Conservation (phyloP, 1,140 invertebrate genomes). For the Oryctes rhinoceros region DNA sequence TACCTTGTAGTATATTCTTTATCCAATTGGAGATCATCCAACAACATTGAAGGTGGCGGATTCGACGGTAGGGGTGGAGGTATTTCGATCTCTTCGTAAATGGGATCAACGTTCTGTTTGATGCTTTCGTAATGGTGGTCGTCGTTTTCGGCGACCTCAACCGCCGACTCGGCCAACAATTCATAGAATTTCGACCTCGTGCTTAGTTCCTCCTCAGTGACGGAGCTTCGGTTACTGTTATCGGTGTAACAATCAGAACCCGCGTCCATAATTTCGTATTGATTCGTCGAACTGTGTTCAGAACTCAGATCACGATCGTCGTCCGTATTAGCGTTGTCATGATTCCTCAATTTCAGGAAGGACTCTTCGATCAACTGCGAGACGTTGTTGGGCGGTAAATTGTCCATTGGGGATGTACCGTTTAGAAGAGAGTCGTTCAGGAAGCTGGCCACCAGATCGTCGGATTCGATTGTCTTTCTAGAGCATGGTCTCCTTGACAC, state of each 20-base stretch:
- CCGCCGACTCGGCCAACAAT: constrained; percentile 70
- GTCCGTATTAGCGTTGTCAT: constrained; percentile 55
- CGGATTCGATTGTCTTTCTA: constrained; percentile 24
- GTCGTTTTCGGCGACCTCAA: constrained; percentile 68
- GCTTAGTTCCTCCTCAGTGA: constrained; percentile 66
- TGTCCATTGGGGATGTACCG: constrained; percentile 53
- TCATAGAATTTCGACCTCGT: constrained; percentile 74
- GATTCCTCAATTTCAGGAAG: constrained; percentile 64
- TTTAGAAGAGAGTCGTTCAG: constrained; percentile 47
- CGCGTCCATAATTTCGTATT: constrained; percentile 64
- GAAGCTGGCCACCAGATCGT: constrained; percentile 48
- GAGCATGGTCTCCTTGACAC: constrained; percentile 55
- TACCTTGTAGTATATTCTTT: constrained; percentile 66
- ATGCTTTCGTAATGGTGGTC: constrained; percentile 83
- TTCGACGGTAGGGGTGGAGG: constrained; percentile 79
- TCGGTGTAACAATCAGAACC: constrained; percentile 73
- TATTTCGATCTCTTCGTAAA: constrained; percentile 88
- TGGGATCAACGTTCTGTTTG: constrained; percentile 76
- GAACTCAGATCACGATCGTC: constrained; percentile 66
- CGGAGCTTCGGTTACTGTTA: constrained; percentile 62
- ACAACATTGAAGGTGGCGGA: constrained; percentile 70
- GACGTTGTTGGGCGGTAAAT: constrained; percentile 60
- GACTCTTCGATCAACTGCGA: constrained; percentile 69
- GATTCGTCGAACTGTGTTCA: constrained; percentile 64
- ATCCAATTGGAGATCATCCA: constrained; percentile 68